Base-by-base conservation (phyloP, 1,140 invertebrate genomes). In the Drosophila virilis region DNA sequence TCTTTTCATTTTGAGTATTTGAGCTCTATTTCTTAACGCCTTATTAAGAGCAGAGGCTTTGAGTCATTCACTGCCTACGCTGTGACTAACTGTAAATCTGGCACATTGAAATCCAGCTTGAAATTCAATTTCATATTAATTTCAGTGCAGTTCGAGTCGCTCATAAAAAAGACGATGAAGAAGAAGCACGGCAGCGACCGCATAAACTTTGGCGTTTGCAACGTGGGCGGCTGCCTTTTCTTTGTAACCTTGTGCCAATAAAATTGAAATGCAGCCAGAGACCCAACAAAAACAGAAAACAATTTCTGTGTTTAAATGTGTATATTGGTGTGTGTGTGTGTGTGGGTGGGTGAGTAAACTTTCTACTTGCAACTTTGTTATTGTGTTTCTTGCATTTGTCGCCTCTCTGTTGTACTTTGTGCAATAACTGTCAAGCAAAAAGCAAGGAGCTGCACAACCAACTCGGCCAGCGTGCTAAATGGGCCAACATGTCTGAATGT, bases 191-290 rank as follows among this genome's bases (percentile, higher is more conserved):
- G 17, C 15, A 17, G 32, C 28, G 33, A 52, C 75, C 66, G 65
- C 69, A 78, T 66, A 69, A 80, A 78, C 64, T 73, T 76, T 70
- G 71, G 46, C 76, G 71, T 61, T 76, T 77, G 62, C 70, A 15
- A 22, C 38, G 33, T 55, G 48, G 59, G 43, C 43, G 60, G 46
- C 33, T 33, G 46, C 32, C 22, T 15, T 62, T 60, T 42, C 52
- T 52, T 66, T 55, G 60, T 80, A 84, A 80, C 81, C 81, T 80
- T 85, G 77, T 85, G 66, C 81, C 59, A 85, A 80, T 85, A 84
- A 78, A 80, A 78, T 80, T 54, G 33, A 74, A 77, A 84, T 72
- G 45, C 61, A 64, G 68, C 71, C 60, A 78, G 54, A 59, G 62
- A 66, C 55, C 35, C 62, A 69, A 45, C 28, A 54, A 69, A 38